Evolutionary conservation across 2,888 invertebrate genomes (phyloP).

Genomic region (Enoplolaimus lenunculus): DNA sequence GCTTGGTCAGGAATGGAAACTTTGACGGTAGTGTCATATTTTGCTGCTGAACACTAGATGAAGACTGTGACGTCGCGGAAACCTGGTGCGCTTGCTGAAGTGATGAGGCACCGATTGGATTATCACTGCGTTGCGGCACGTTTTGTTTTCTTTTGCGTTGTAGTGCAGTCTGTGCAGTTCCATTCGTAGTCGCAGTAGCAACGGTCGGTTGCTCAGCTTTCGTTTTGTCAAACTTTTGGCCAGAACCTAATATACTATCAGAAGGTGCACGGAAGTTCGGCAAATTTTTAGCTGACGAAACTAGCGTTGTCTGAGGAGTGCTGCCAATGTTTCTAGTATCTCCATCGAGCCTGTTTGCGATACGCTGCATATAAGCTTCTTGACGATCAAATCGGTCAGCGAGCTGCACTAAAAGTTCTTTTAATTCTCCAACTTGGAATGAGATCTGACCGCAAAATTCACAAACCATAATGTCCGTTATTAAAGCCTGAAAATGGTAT

Average conservation of each 20-base stretch:
- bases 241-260: too few species aligned
- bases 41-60: not conserved
- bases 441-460: slow-evolving; percentile 11
- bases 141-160: not conserved
- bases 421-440: slow-evolving; percentile 10
- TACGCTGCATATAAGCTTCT: slow-evolving; percentile 12
- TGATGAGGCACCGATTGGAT: not conserved
- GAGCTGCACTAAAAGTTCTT: slow-evolving; percentile 7
- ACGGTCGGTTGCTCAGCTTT: not conserved
- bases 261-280: too few species aligned
- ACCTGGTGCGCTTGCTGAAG: not conserved
- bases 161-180: not conserved
- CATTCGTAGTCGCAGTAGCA: not conserved
- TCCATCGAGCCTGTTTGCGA: not conserved
- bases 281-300: not conserved
- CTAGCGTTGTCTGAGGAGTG: not conserved
- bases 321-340: not conserved
- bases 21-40: too few species aligned
- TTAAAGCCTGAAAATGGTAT: not conserved
- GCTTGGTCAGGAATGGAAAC: not conserved
- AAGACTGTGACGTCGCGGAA: too few species aligned
- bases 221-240: too few species aligned
- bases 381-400: slow-evolving; percentile 17
- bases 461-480: slow-evolving; percentile 11
- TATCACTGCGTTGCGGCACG: slow-evolving; percentile 11